Evolutionary conservation across 2,113 vertebrate genomes (phyloP).

Genomic region (Nothoprocta pentlandii): DNA sequence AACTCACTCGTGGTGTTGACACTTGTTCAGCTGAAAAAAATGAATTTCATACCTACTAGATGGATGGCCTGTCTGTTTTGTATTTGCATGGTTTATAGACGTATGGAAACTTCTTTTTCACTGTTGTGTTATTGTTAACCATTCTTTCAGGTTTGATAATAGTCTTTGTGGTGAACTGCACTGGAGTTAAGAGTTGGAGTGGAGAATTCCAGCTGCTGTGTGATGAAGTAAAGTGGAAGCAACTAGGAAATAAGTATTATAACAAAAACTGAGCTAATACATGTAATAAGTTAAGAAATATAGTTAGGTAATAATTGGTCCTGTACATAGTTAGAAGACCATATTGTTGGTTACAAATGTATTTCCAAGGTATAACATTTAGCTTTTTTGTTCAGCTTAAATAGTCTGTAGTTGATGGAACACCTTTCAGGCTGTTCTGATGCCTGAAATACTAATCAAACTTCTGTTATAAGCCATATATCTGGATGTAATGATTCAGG

Average conservation of each 20-base stretch:
- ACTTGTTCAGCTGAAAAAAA: not conserved
- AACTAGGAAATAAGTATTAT: not conserved
- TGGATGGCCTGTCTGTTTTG: not conserved
- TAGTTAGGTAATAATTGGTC: not conserved
- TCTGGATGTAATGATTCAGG: not conserved
- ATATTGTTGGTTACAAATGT: constrained; percentile 27
- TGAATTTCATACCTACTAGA: not conserved
- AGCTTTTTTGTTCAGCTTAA: not conserved
- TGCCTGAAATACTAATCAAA: not conserved
- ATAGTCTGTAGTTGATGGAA: not conserved
- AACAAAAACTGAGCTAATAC: not conserved
- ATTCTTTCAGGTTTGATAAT: not conserved
- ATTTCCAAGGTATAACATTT: constrained; percentile 15
- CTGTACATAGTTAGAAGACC: constrained; percentile 10
- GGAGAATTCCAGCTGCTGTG: not conserved
- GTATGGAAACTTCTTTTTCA: not conserved
- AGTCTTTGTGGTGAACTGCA: not conserved
- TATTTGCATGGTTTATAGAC: not conserved
- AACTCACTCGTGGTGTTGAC: not conserved
- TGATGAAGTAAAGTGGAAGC: not conserved
- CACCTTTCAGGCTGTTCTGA: not conserved
- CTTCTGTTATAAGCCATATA: not conserved
- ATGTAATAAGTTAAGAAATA: not conserved
- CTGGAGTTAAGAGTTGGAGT: not conserved
- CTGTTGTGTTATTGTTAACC: not conserved